Evolutionary conservation across 1,140 invertebrate species (phyloP).

Genomic region (Euschistus heros): DNA sequence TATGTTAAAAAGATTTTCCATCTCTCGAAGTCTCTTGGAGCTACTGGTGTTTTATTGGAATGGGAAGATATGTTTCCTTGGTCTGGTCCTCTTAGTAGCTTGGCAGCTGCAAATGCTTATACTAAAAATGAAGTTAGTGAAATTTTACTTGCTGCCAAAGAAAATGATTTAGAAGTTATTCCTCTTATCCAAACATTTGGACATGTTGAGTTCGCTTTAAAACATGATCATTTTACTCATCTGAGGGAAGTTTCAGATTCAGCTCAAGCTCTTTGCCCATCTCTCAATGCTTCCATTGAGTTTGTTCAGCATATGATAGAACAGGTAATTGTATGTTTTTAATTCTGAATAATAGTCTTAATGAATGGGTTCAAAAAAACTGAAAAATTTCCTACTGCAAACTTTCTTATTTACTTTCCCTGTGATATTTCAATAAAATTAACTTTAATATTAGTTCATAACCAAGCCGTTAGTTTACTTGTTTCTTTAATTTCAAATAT

Average conservation of each 20-base stretch:
- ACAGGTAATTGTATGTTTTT: constrained; percentile 48
- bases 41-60: constrained; percentile 81
- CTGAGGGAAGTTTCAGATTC: constrained; percentile 66
- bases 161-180: constrained; percentile 69
- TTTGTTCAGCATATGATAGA: constrained; percentile 69
- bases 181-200: constrained; percentile 94
- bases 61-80: constrained; percentile 99
- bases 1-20: constrained; percentile 64
- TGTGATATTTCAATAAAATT: no score
- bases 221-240: constrained; percentile 60
- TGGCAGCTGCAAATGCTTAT: constrained; percentile 71
- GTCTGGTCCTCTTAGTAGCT: constrained; percentile 46
- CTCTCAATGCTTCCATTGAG: constrained; percentile 53
- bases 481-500: no score
- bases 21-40: constrained; percentile 61
- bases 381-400: no score
- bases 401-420: no score
- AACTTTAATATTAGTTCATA: no score
- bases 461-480: no score
- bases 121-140: constrained; percentile 51
- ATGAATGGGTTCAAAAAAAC: no score
- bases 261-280: constrained; percentile 76
- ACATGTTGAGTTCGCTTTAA: constrained; percentile 83
- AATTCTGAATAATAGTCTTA: neutral
- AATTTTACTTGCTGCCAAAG: constrained; percentile 51